Conservation (phyloP, 2,797 vertebrate species). For the Gobionotothen gibberifrons region DNA sequence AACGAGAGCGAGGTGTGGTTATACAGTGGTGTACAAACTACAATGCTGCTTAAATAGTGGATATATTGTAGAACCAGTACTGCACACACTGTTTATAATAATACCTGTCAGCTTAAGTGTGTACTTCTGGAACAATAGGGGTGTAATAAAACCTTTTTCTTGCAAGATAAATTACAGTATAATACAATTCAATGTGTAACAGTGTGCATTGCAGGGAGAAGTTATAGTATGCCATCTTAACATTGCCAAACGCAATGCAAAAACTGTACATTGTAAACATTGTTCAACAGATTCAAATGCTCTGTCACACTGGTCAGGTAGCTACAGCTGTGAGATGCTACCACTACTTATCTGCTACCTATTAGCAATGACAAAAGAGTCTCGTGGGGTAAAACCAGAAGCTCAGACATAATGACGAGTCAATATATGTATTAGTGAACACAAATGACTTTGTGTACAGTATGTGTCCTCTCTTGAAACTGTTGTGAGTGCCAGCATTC, state of each 20-base stretch:
- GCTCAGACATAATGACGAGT: constrained; percentile 30
- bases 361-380: constrained; percentile 26
- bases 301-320: background rate
- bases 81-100: background rate
- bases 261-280: background rate
- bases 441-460: constrained; percentile 23
- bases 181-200: background rate
- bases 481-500: background rate
- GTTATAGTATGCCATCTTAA: too few relatives aligned
- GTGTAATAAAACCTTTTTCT: background rate
- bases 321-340: constrained; percentile 1
- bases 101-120: background rate
- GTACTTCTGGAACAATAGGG: accelerated
- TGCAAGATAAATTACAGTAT: background rate
- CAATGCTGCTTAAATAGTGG: constrained; percentile 1
- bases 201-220: too few relatives aligned
- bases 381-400: constrained; percentile 16
- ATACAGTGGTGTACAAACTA: constrained; percentile 8
- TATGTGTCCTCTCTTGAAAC: constrained; percentile 1
- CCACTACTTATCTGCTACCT: background rate
- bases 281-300: constrained; percentile 15
- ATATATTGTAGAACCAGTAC: background rate
- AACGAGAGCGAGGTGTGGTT: background rate
- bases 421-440: constrained; percentile 31
- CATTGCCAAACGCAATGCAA: constrained; percentile 4